Evolutionary conservation across 2,113 vertebrate genomes (phyloP).

Genomic region (Hiodon alosoides): DNA sequence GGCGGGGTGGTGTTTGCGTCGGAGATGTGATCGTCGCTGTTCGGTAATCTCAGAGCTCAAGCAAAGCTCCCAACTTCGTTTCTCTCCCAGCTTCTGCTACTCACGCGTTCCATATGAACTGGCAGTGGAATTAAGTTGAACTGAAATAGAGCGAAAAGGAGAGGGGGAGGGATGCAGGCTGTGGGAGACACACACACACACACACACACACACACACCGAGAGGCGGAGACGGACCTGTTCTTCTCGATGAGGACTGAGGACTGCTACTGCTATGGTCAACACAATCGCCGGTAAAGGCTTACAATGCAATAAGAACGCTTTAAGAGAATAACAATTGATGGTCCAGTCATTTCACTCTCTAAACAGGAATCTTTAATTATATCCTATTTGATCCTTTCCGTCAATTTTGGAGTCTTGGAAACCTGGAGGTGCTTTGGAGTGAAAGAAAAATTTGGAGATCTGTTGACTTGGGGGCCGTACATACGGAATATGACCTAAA

Average conservation of each 20-base stretch:
- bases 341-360: too few relatives aligned
- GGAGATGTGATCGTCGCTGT: too few relatives aligned
- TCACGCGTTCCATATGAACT: neutral
- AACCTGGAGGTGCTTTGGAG: slow-evolving; percentile 54
- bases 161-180: slow-evolving; percentile 8
- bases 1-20: too few relatives aligned
- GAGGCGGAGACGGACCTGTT: slow-evolving; percentile 57
- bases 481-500: slow-evolving; percentile 51
- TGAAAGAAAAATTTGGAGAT: slow-evolving; percentile 41
- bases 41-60: too few relatives aligned
- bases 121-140: neutral
- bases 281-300: slow-evolving; percentile 36
- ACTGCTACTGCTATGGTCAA: slow-evolving; percentile 37
- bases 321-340: too few relatives aligned
- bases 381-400: too few relatives aligned
- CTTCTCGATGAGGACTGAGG: slow-evolving; percentile 42
- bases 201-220: neutral
- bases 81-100: too few relatives aligned
- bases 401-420: slow-evolving; percentile 26
- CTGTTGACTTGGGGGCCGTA: slow-evolving; percentile 29
- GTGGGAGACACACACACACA: neutral
- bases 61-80: too few relatives aligned
- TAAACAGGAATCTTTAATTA: too few relatives aligned
- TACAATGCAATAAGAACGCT: slow-evolving; percentile 2
- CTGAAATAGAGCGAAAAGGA: neutral